Conservation (phyloP, 2,113 vertebrate genomes). For the Hystrix cristata region DNA sequence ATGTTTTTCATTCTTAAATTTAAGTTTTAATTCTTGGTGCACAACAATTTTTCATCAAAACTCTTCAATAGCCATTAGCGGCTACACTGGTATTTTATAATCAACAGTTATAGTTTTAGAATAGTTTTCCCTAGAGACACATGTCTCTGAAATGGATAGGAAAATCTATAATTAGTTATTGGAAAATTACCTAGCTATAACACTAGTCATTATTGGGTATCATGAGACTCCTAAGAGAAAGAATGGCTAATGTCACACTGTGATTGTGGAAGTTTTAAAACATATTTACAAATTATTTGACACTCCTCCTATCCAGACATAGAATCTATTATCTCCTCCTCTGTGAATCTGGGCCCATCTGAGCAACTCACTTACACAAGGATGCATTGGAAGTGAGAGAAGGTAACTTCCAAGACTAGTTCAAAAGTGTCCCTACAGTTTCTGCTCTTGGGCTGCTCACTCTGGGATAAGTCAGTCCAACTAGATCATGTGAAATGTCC, state of each 20-base stretch:
- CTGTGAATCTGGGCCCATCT: not conserved
- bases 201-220: not conserved
- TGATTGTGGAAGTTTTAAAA: constrained; percentile 35
- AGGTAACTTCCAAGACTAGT: not conserved
- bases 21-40: not conserved
- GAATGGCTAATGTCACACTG: not conserved
- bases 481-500: not conserved
- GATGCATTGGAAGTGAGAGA: not conserved
- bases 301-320: not conserved
- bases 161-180: not conserved
- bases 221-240: constrained; percentile 16
- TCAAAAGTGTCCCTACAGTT: not conserved
- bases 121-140: not conserved
- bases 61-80: constrained; percentile 3
- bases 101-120: not conserved
- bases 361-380: not conserved
- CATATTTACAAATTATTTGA: constrained; percentile 27
- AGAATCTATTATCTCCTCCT: not conserved
- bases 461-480: not conserved
- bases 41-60: constrained; percentile 53
- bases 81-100: constrained; percentile 14
- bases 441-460: not conserved
- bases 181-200: constrained; percentile 20
- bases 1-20: constrained; percentile 25
- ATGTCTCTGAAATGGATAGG: not conserved